Conservation (phyloP, 1,140 invertebrate species). For the Dreissena rostriformis region DNA sequence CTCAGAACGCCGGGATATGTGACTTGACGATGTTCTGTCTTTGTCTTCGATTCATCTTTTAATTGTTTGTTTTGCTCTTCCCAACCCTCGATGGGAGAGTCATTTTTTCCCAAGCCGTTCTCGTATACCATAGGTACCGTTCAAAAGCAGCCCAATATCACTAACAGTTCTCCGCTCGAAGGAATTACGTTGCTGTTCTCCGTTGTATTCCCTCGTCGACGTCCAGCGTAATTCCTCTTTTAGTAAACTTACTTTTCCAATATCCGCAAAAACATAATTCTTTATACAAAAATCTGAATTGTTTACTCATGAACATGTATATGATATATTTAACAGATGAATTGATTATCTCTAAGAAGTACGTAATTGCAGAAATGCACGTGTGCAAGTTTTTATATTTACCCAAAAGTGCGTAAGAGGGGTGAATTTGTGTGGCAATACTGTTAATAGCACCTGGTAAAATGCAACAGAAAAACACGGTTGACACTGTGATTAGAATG, state of each 20-base stretch:
- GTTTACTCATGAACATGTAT: constrained; percentile 74
- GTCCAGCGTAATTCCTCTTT: constrained; percentile 32
- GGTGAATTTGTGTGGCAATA: constrained; percentile 59
- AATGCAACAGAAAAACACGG: constrained; percentile 72
- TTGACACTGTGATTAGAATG: constrained; percentile 72
- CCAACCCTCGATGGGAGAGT: constrained; percentile 8
- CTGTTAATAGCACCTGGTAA: constrained; percentile 74
- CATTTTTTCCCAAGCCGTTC: not conserved
- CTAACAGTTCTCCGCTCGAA: constrained; percentile 26
- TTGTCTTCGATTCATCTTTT: too few species aligned
- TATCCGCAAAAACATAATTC: constrained; percentile 71
- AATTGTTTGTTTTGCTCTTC: not conserved
- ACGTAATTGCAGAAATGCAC: constrained; percentile 66
- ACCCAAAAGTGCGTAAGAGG: constrained; percentile 66
- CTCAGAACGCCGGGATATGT: too few species aligned
- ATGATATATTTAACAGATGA: constrained; percentile 76
- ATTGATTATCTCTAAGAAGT: constrained; percentile 72
- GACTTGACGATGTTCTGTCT: too few species aligned
- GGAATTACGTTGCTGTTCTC: not conserved
- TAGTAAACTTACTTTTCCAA: constrained; percentile 24
- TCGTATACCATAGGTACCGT: not conserved
- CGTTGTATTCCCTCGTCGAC: not conserved
- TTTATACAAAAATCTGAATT: constrained; percentile 71
- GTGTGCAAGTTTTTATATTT: constrained; percentile 64
- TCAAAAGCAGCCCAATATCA: constrained; percentile 14